Evolutionary conservation across 2,113 vertebrate species (phyloP), one percentile per base, ranked within the genome.

Genomic region (Phylloscopus whistleri): DNA sequence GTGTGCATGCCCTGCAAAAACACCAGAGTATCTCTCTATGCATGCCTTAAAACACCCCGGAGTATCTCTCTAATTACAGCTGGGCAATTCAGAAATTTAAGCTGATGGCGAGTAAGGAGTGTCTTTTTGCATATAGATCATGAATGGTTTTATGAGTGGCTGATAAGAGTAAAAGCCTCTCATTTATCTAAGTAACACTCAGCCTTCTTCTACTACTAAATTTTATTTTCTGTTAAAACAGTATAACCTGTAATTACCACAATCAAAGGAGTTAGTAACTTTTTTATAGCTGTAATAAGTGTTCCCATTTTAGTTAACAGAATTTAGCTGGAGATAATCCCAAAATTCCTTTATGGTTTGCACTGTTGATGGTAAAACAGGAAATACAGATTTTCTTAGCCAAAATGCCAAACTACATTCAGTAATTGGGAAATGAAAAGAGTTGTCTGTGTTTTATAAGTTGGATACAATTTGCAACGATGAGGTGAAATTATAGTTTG

Each of bases 221-320:
- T 68, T 87, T 91, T 67, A 56, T 92, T 86, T 87, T 70, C 49
- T 48, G 27, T 75, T 94, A 75, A 94, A 87, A 44, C 10, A 51
- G 35, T 90, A 20, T 88, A 84, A 77, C 63, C 39, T 73, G 30
- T 85, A 88, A 90, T 96, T 87, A 62, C 55, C 33, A 49, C 62
- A 48, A 7, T 80, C 81, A 87, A 82, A 90, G 26, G 53, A 90
- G 53, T 74, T 73, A 58, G 30, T 88, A 48, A 93, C 51, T 93
- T 91, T 93, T 84, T 93, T 80, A 90, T 62, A 81, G 78, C 72
- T 93, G 59, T 83, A 90, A 66, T 90, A 88, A 88, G 86, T 68
- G 67, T 63, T 88, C 90, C 62, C 11, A 41, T 90, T 94, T 85
- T 93, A 93, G 83, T 93, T 66, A 76, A 80, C 39, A 85, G 35